Evolutionary conservation across 2,797 vertebrate species (phyloP).

Genomic region (Platalea minor): DNA sequence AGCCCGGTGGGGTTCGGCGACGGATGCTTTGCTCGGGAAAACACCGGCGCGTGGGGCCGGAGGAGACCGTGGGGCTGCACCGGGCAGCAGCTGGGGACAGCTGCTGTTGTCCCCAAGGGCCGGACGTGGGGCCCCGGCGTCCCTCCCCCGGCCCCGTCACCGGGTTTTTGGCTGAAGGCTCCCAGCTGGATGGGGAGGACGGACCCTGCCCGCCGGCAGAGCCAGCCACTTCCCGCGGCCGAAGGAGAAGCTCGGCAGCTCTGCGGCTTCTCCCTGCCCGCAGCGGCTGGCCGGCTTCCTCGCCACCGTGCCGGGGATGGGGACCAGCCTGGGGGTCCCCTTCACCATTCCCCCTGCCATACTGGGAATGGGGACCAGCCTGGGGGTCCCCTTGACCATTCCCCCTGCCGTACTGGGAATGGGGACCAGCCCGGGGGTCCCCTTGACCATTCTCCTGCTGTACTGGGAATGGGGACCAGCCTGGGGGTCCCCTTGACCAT

Average conservation of each 20-base stretch:
- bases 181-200: neutral
- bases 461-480: no score
- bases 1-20: neutral
- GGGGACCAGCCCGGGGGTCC: no score
- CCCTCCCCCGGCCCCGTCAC: no score
- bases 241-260: neutral
- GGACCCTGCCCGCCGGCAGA: neutral
- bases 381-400: neutral
- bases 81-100: neutral
- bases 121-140: fast-evolving
- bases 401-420: no score
- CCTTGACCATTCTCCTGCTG: no score
- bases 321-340: no score
- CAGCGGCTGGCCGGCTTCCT: neutral
- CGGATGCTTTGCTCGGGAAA: neutral
- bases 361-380: neutral
- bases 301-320: neutral
- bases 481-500: neutral
- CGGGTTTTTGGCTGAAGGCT: neutral
- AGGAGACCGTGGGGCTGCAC: neutral
- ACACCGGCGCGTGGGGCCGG: neutral
- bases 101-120: neutral
- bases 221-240: neutral
- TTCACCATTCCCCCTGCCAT: neutral
- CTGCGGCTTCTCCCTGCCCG: neutral